A percentile compares a stretch with the other conserved stretches of the same genome.
Evolutionary conservation across 1,140 invertebrate genomes (phyloP).

Genomic region (Cyclargus thomasi): DNA sequence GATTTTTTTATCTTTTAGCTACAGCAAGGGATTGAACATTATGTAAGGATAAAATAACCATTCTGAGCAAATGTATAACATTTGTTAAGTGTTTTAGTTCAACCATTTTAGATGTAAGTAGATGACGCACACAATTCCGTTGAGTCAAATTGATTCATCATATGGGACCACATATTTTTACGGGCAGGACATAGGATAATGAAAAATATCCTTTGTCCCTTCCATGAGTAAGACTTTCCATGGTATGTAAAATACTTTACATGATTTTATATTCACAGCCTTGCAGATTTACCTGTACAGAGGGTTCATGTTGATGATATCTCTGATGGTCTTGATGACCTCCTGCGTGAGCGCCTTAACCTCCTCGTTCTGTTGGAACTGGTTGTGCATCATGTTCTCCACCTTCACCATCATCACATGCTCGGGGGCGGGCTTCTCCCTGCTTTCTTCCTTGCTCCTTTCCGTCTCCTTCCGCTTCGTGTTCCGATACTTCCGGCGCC

Average conservation of each 20-base stretch:
- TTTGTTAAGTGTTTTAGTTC: too few relatives aligned
- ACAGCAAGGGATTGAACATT: too few relatives aligned
- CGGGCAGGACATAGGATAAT: too few relatives aligned
- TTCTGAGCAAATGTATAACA: too few relatives aligned
- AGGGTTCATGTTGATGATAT: slow-evolving; percentile 97
- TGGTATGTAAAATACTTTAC: neutral
- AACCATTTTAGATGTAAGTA: too few relatives aligned
- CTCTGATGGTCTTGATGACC: slow-evolving; percentile 97
- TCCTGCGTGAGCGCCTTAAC: slow-evolving; percentile 98
- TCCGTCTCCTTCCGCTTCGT: slow-evolving; percentile 39
- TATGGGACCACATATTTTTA: too few relatives aligned
- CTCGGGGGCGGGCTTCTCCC: slow-evolving; percentile 44
- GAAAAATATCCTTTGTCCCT: too few relatives aligned
- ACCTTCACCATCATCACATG: slow-evolving; percentile 94
- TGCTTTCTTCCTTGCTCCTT: slow-evolving; percentile 43
- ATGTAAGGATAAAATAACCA: too few relatives aligned
- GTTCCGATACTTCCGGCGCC: slow-evolving; percentile 73
- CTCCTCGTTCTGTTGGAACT: slow-evolving; percentile 94
- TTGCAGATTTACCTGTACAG: slow-evolving; percentile 81
- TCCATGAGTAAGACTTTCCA: too few relatives aligned
- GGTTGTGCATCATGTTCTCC: slow-evolving; percentile 93
- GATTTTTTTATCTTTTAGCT: too few relatives aligned
- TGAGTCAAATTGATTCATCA: too few relatives aligned
- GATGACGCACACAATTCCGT: too few relatives aligned
- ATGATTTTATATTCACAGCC: neutral